Evolutionary conservation across 2,888 invertebrate species (phyloP), one percentile per base, ranked within the genome.

Genomic region (Agonopterix subpropinquella): DNA sequence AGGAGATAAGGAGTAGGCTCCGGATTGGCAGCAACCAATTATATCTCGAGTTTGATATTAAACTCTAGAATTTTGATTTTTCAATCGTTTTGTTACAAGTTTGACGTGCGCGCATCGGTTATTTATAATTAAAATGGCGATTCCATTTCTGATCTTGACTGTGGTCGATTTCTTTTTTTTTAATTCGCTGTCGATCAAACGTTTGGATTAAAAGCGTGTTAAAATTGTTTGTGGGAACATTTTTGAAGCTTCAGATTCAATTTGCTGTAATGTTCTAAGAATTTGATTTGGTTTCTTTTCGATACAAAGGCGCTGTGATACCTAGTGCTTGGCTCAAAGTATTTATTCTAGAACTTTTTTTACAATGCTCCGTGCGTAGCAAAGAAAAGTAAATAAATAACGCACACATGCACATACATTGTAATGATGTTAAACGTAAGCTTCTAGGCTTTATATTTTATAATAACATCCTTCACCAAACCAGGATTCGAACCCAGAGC

Each of bases 41-140:
- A 87, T 81, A 82, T 79, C 70, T 71, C 68, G 70, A 78, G 80
- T 84, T 80, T 84, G 81, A 82, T 84, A 82, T 84, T 79, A 80
- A 75, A 79, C 79, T 77, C 80, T 73, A 75, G 73, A 73, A 72
- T 80, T 82, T 81, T 80, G 82, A 82, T 82, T 84, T 86, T 80
- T 83, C 80, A 74, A 81, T 78, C 76, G 74, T 84, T 76, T 80
- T 84, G 72, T 79, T 77, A 11, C 8, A 74, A 78, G 41, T 76
- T 79, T 75, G 76, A 76, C 70, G 67, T 64, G 63, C 56, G 59
- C 55, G 64, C 28, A 28, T 67, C 67, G 71, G 77, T 72, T 77
- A 69, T 76, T 83, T 80, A 77, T 86, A 85, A 86, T 87, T 86
- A 86, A 85, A 88, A 85, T 82, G 76, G 85, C 83, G 80, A 81